A percentile compares a stretch with the other conserved stretches of the same genome.
Evolutionary conservation across 2,113 vertebrate species (phyloP).

Genomic region (Holacanthus passer): DNA sequence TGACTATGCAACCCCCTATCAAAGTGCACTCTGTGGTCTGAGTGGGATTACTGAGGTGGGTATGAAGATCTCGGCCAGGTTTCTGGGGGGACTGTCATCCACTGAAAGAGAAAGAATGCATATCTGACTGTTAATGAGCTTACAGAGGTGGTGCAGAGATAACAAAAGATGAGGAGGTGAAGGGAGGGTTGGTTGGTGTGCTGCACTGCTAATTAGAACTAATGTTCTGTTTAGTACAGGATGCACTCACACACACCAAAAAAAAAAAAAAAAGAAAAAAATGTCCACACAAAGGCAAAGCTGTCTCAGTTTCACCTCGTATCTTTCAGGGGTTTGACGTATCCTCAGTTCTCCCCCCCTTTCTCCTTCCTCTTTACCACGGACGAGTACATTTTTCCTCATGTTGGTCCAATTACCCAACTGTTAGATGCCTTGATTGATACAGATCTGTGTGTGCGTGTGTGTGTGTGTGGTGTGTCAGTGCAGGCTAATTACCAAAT

Average conservation of each 20-base stretch:
- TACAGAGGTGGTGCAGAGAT: conserved; percentile 12
- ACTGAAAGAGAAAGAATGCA: conserved; percentile 13
- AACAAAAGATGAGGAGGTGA: conserved; percentile 2
- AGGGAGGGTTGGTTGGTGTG: background rate
- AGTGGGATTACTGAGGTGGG: conserved; percentile 57
- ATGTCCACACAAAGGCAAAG: background rate
- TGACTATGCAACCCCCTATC: background rate
- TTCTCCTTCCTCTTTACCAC: conserved; percentile 35
- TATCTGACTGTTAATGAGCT: conserved; percentile 68
- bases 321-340: conserved; percentile 11
- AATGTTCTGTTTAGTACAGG: conserved; percentile 44
- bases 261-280: background rate
- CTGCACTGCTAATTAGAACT: conserved; percentile 40
- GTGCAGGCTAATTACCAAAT: conserved; percentile 77
- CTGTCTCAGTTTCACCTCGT: background rate
- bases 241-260: background rate
- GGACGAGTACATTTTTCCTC: conserved; percentile 65
- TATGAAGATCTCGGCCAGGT: conserved; percentile 35
- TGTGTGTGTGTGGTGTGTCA: conserved; percentile 42
- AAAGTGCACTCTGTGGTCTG: background rate
- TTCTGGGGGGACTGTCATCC: conserved; percentile 25
- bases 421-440: conserved; percentile 78
- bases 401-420: conserved; percentile 73
- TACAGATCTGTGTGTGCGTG: conserved; percentile 63
- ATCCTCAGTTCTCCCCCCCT: conserved; percentile 21